Conservation (phyloP, 2,888 invertebrate species). For the Fissipunctia ypsillon region DNA sequence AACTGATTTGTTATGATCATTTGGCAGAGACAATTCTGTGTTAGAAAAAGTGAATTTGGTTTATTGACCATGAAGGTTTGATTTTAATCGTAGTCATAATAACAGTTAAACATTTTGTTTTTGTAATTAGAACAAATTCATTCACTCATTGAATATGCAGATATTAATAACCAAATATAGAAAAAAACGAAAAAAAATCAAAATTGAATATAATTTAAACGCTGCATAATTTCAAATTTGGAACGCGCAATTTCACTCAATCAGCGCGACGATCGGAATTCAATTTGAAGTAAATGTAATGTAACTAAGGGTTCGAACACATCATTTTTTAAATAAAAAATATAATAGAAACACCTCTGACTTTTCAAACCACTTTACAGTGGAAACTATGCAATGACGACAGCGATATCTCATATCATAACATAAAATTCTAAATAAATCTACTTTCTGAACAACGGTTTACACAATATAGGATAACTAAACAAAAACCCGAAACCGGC, state of each 20-base stretch:
- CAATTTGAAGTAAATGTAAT: constrained; percentile 52
- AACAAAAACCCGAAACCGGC: constrained; percentile 25
- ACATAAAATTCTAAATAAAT: neutral
- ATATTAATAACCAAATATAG: neutral
- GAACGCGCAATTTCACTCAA: constrained; percentile 65
- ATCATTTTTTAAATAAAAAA: constrained; percentile 2
- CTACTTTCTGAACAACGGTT: neutral
- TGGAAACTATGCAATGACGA: neutral
- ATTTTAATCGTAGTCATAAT: constrained; percentile 23
- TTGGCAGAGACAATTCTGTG: constrained; percentile 41
- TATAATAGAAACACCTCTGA: neutral
- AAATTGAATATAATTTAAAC: too few relatives aligned
- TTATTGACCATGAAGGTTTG: constrained; percentile 59
- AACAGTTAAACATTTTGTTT: constrained; percentile 5
- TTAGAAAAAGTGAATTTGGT: constrained; percentile 61
- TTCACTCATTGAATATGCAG: neutral
- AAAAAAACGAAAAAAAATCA: neutral
- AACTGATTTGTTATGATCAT: constrained; percentile 64
- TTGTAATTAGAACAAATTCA: neutral
- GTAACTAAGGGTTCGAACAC: constrained; percentile 34
- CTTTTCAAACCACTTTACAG: neutral
- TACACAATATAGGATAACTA: constrained; percentile 4
- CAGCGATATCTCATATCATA: neutral
- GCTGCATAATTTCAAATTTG: constrained; percentile 57
- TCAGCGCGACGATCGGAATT: constrained; percentile 60